Conservation (phyloP, 2,888 invertebrate genomes). For the Spisula subtruncata region DNA sequence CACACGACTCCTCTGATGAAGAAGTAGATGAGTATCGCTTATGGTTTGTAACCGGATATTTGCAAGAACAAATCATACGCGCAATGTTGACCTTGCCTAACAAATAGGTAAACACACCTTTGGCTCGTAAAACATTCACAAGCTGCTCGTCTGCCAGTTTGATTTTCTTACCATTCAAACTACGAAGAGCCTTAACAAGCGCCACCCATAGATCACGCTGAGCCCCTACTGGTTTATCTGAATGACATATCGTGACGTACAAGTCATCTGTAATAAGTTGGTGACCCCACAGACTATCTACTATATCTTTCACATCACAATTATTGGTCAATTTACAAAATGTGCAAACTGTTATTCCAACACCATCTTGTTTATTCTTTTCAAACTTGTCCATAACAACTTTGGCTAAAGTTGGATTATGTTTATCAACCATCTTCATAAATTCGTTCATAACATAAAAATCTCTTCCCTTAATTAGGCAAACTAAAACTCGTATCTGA, state of each 20-base stretch:
- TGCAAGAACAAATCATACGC: neutral
- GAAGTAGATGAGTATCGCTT: neutral
- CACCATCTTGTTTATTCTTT: constrained; percentile 19
- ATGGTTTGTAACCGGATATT: neutral
- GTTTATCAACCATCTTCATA: neutral
- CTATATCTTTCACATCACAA: constrained; percentile 35
- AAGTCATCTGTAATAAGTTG: constrained; percentile 25
- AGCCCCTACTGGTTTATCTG: neutral
- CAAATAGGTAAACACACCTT: constrained; percentile 21
- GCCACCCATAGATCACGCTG: constrained; percentile 20
- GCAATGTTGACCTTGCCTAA: neutral
- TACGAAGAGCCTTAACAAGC: neutral
- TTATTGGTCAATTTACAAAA: constrained; percentile 30
- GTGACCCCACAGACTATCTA: constrained; percentile 31
- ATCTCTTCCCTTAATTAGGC: constrained; percentile 40
- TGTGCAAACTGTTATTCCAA: constrained; percentile 20
- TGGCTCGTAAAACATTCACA: neutral
- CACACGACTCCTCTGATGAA: neutral
- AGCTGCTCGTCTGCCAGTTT: neutral
- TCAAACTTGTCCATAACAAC: constrained; percentile 18
- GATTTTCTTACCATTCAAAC: neutral
- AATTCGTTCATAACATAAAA: constrained; percentile 20
- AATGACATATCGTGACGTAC: constrained; percentile 29
- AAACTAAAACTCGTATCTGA: constrained; percentile 36
- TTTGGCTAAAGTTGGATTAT: constrained; percentile 11